A percentile compares a stretch with the other conserved stretches of the same genome.
These are phyloP conservation scores for Xestia sexstrigata DNA, from an alignment of 2,888 invertebrate species.

Conservation along the genomic window DNA sequence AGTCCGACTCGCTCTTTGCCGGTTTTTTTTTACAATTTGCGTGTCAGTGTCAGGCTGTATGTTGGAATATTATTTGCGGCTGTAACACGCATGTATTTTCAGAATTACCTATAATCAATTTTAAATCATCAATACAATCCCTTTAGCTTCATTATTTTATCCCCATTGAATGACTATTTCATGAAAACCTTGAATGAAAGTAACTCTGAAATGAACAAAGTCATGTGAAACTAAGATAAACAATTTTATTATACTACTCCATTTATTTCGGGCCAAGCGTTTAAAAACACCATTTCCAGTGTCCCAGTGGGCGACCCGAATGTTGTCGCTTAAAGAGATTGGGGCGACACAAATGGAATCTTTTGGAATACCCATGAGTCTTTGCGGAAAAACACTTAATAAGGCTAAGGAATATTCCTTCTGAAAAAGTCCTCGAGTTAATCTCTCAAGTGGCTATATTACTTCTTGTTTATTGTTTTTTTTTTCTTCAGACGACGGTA, in stretches of 20 bases:
- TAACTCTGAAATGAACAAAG: not conserved
- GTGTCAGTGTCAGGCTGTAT: too few relatives aligned
- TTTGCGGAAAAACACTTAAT: slow-evolving; percentile 36
- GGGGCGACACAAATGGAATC: slow-evolving; percentile 44
- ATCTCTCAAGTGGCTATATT: not conserved
- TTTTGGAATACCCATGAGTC: slow-evolving; percentile 29
- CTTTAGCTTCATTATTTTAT: too few relatives aligned
- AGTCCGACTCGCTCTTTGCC: too few relatives aligned
- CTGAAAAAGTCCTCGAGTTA: not conserved
- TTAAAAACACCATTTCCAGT: slow-evolving; percentile 20
- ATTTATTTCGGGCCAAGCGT: not conserved
- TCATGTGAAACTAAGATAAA: not conserved
- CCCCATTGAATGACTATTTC: too few relatives aligned
- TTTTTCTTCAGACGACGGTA: not conserved
- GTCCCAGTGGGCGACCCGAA: slow-evolving; percentile 36
- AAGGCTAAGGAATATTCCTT: slow-evolving; percentile 6
- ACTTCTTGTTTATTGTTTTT: not conserved
- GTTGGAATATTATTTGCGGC: too few relatives aligned
- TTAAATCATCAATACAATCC: too few relatives aligned
- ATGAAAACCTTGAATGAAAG: too few relatives aligned
- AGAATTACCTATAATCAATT: too few relatives aligned
- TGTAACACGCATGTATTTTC: too few relatives aligned
- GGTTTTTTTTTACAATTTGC: too few relatives aligned
- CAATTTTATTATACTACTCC: not conserved
- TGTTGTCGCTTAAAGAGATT: slow-evolving; percentile 13